Base-by-base conservation (phyloP, 1,140 invertebrate species). In the Bombus terrestris region DNA sequence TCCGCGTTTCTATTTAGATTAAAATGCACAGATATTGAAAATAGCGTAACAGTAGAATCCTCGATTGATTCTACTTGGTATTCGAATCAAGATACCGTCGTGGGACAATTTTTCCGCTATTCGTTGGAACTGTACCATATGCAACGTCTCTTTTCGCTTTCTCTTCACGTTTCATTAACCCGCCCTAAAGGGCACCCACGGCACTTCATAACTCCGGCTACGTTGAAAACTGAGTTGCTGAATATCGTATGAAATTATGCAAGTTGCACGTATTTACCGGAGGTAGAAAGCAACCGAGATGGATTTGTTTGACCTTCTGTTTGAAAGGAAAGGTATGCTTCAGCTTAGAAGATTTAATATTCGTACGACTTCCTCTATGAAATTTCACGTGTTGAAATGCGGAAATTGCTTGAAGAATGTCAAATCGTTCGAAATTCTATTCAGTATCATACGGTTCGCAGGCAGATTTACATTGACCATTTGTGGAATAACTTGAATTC, bases 171-270 rank as follows among this genome's bases (percentile, higher is more conserved):
- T 74, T 74, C 72, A 74, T 74, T 74, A 74, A 74, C 41, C n/a
- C n/a, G 41, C 8, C 35, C 18, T n/a, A 18, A 47, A 41, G n/a
- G 32, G 72, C 72, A 74, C 4, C 39, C 13, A 22, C 18, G 41
- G 13, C 15, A 22, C 43, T 35, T 75, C 73, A 28, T 75, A 53
- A 75, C 47, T 35, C 43, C 41, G 15, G 41, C 72, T 57, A 75
- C 22, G 32, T 57, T 75, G 73, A 57, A 75, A 57, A 75, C 73
- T 18, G n/a, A 57, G 73, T 57, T 75, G 22, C 32, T 53, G 43
- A 75, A 57, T 75, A 75, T 75, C 73, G 32, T 43, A 75, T 53
- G 47, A 35, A 75, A 75, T 75, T 75, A 75, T 75, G 73, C 73
- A 75, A 75, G 73, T 75, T 75, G 73, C 73, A 35, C 73, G 47